phyloP scores from a whole-genome alignment of 1,140 invertebrate species.

The Cydia amplana region DNA sequence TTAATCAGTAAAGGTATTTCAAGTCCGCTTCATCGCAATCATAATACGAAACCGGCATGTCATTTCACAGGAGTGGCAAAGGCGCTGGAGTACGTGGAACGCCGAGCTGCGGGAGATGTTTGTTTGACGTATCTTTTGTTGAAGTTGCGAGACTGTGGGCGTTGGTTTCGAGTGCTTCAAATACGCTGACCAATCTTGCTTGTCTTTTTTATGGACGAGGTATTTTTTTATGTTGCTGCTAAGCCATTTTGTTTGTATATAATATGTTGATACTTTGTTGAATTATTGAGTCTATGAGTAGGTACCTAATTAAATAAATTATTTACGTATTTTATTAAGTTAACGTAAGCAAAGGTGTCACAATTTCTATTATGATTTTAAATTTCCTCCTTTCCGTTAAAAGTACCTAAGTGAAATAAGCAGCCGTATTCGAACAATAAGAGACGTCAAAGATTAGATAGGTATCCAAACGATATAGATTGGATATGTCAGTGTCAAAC shows the following conservation, averaged over 20 bases:
- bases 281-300: no score
- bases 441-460: no score
- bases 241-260: not conserved
- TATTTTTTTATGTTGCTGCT: not conserved
- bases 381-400: no score
- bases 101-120: constrained; percentile 29
- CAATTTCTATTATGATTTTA: no score
- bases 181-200: constrained; percentile 21
- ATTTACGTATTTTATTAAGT: no score
- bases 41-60: constrained; percentile 4
- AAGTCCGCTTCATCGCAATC: not conserved
- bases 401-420: no score
- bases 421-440: no score
- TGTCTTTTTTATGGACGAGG: not conserved
- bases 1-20: not conserved
- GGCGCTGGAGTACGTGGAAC: constrained; percentile 23
- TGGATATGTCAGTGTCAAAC: no score
- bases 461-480: no score
- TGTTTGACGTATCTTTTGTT: constrained; percentile 37
- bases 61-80: constrained; percentile 22
- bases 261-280: no score
- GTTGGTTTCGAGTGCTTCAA: constrained; percentile 32
- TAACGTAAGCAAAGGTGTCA: no score
- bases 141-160: constrained; percentile 29
- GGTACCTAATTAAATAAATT: no score